Conservation (phyloP, 2,888 invertebrate genomes). For the Microplitis deprimator region DNA sequence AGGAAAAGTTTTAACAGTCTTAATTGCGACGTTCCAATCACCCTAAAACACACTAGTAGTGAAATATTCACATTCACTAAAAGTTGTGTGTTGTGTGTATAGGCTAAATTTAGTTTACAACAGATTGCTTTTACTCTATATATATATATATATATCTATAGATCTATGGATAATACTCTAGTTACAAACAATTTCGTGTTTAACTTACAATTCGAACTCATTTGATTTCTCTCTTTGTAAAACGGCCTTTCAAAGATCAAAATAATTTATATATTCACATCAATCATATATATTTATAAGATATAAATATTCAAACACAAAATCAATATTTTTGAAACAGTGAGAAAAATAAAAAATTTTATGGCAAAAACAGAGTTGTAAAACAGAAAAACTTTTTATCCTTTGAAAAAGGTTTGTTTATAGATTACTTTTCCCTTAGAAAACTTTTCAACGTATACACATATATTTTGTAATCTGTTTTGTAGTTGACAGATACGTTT, state of each 20-base stretch:
- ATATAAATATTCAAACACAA: background rate
- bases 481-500: background rate
- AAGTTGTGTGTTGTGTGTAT: background rate
- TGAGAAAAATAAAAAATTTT: background rate
- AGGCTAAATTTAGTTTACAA: background rate
- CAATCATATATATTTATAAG: background rate
- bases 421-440: background rate
- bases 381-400: background rate
- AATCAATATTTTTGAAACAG: background rate
- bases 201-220: too few relatives aligned
- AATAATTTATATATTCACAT: too few relatives aligned
- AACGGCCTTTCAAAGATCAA: too few relatives aligned
- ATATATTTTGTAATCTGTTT: background rate
- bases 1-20: conserved; percentile 19
- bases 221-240: too few relatives aligned
- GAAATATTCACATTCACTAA: background rate
- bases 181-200: too few relatives aligned
- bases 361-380: background rate
- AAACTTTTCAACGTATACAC: background rate
- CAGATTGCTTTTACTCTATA: too few relatives aligned
- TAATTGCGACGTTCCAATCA: conserved; percentile 23
- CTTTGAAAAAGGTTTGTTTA: background rate
- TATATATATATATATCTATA: too few relatives aligned
- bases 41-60: conserved; percentile 2
- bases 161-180: too few relatives aligned